Evolutionary conservation across 1,140 invertebrate species (phyloP), one percentile per base, ranked within the genome.

Genomic region (Olivierus martensii): DNA sequence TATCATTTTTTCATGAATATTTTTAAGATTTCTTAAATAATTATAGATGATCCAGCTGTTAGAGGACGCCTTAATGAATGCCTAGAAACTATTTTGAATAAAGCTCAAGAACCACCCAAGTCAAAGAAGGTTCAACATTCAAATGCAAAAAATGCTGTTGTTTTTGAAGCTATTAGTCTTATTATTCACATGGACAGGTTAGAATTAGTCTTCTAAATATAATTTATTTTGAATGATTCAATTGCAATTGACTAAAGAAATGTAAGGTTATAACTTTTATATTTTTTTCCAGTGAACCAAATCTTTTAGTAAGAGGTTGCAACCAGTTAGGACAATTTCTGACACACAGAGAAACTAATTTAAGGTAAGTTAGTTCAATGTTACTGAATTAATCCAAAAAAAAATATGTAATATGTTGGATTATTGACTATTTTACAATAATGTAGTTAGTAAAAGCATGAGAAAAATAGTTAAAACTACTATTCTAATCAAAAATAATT

Each of bases 111-210:
- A 68, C 92, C 95, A 50, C 94, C 94, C 35, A 99, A 99, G 70
- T 99, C 95, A 21, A 99, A 99, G 73, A 99, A 99, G 73, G 93
- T 99, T 45, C 96, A 99, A 75, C 96, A 99, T 72, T 97, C 94
- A 22, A 99, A 99, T 77, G 95, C 96, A 37, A 99, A 99, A 71
- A 99, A 99, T 76, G 94, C 96, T 42, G 94, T 99, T 15, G 75
- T 99, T 2, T 99, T 99, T 75, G 96, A 99, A 75, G 96, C 96
- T 17, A 98, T 99, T 66, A 96, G 93, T 74, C 77, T 99, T 54
- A 99, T 99, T 63, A 99, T 99, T 64, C 96, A 99, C 67, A 96
- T 97, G 73, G 96, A 99, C 66, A 87, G 75, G 74, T 77, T 28
- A 28, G n/a, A n/a, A n/a, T n/a, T n/a, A n/a, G n/a, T n/a, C n/a